Percentiles rank a stretch among this genome's conserved stretches.
Evolutionary conservation across 2,888 invertebrate genomes (phyloP).

Genomic region (Lamproptera curius): DNA sequence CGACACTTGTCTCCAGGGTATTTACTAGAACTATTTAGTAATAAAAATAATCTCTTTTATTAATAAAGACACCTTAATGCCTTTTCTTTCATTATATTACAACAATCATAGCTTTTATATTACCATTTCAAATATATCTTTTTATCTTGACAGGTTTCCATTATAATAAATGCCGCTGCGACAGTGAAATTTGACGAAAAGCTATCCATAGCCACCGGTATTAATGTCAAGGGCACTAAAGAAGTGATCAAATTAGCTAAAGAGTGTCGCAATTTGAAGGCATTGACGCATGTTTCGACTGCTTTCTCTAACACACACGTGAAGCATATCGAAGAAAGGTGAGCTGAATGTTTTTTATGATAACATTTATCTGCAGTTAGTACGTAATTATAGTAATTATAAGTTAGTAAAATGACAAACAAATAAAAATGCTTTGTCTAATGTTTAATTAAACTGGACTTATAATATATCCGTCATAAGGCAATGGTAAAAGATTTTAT

Average conservation of each 20-base stretch:
- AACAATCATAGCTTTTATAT: too few relatives aligned
- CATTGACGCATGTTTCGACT: slow-evolving; percentile 62
- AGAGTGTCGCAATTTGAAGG: slow-evolving; percentile 84
- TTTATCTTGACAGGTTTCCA: slow-evolving; percentile 44
- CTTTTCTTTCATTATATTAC: too few relatives aligned
- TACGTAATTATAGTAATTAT: too few relatives aligned
- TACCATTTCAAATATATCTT: slow-evolving; percentile 15
- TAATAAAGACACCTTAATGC: too few relatives aligned
- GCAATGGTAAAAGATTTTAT: too few relatives aligned
- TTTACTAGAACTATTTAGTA: too few relatives aligned
- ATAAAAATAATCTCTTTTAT: too few relatives aligned
- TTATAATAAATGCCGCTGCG: slow-evolving; percentile 66
- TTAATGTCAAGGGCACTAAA: slow-evolving; percentile 88
- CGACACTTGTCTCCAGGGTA: slow-evolving; percentile 60
- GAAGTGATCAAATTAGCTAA: slow-evolving; percentile 85
- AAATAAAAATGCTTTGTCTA: too few relatives aligned
- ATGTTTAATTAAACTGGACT: too few relatives aligned
- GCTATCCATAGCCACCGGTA: slow-evolving; percentile 84
- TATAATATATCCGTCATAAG: too few relatives aligned
- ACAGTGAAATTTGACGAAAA: slow-evolving; percentile 87
- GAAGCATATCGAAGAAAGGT: slow-evolving; percentile 84
- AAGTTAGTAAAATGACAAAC: too few relatives aligned
- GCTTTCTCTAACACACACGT: slow-evolving; percentile 84
- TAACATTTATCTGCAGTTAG: too few relatives aligned
- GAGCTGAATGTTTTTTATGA: slow-evolving; percentile 31